Percentiles rank a stretch among this genome's conserved stretches.
phyloP scores from a whole-genome alignment of 2,113 vertebrate species.

The Corythaeola cristata region DNA sequence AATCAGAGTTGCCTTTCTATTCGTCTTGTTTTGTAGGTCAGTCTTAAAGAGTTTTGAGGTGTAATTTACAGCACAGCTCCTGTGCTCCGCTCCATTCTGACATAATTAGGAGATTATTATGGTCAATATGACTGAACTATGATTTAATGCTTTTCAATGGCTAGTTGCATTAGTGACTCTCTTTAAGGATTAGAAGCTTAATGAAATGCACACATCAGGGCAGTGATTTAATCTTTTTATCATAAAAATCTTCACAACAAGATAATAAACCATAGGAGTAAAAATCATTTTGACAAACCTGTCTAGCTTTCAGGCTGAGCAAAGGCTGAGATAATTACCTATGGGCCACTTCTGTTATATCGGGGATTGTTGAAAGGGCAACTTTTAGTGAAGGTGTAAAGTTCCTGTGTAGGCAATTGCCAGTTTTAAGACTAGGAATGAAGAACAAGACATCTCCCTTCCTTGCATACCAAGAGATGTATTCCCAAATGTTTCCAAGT shows the following conservation, averaged over 20 bases:
- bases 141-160: slow-evolving; percentile 71
- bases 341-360: slow-evolving; percentile 7
- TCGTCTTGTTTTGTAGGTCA: neutral
- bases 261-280: slow-evolving; percentile 70
- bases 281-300: slow-evolving; percentile 73
- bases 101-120: slow-evolving; percentile 70
- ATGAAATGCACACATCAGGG: slow-evolving; percentile 71
- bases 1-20: neutral
- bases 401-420: neutral
- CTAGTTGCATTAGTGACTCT: slow-evolving; percentile 66
- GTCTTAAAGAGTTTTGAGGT: neutral
- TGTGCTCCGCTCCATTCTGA: slow-evolving; percentile 7
- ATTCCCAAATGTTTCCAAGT: neutral
- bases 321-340: slow-evolving; percentile 56
- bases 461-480: neutral
- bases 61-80: neutral
- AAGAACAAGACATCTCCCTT: neutral
- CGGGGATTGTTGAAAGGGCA: slow-evolving; percentile 31
- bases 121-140: slow-evolving; percentile 54
- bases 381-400: neutral
- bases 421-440: neutral
- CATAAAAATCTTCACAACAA: slow-evolving; percentile 73
- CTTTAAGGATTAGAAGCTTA: slow-evolving; percentile 75
- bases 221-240: slow-evolving; percentile 74
- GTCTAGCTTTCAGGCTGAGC: slow-evolving; percentile 26